A percentile compares a stretch with the other conserved stretches of the same genome.
Evolutionary conservation across 2,888 invertebrate species (phyloP).

Genomic region (Anagyrus pseudococci): DNA sequence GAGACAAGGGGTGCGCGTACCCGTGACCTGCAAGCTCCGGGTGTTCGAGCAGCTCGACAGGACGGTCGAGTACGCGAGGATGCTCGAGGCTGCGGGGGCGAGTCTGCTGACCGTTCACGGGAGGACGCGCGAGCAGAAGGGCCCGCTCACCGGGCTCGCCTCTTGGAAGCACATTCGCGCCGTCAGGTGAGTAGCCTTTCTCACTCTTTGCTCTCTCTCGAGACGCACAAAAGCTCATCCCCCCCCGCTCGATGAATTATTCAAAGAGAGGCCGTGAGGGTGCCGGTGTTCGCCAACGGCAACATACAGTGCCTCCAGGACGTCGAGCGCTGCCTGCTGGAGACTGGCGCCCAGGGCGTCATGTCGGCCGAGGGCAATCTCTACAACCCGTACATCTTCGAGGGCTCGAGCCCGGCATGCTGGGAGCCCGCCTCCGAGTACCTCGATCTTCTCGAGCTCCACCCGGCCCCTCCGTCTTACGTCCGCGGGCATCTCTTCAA

Average conservation of each 20-base stretch:
- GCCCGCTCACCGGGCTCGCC: slow-evolving; percentile 93
- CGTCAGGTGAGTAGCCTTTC: slow-evolving; percentile 70
- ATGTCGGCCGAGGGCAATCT: slow-evolving; percentile 96
- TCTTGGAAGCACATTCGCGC: slow-evolving; percentile 93
- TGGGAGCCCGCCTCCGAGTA: slow-evolving; percentile 93
- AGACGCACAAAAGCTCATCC: neutral
- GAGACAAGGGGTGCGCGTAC: slow-evolving; percentile 76
- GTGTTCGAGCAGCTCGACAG: slow-evolving; percentile 85
- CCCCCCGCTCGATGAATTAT: no score
- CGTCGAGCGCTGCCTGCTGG: slow-evolving; percentile 80
- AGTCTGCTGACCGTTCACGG: slow-evolving; percentile 95
- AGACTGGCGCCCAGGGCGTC: slow-evolving; percentile 85
- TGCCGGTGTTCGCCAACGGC: slow-evolving; percentile 97
- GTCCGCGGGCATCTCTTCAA: slow-evolving; percentile 96
- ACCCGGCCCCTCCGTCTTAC: slow-evolving; percentile 89
- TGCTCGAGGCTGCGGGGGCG: slow-evolving; percentile 94
- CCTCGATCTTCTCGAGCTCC: slow-evolving; percentile 78
- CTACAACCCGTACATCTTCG: slow-evolving; percentile 95
- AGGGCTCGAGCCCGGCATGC: slow-evolving; percentile 76
- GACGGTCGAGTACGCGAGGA: slow-evolving; percentile 90
- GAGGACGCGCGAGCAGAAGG: slow-evolving; percentile 93
- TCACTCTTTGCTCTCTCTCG: neutral
- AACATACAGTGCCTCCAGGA: slow-evolving; percentile 94
- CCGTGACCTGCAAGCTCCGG: slow-evolving; percentile 97
- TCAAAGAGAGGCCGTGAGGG: slow-evolving; percentile 67